Base-by-base conservation (phyloP, 2,888 invertebrate species). In the Meiosimyza decipiens region DNA sequence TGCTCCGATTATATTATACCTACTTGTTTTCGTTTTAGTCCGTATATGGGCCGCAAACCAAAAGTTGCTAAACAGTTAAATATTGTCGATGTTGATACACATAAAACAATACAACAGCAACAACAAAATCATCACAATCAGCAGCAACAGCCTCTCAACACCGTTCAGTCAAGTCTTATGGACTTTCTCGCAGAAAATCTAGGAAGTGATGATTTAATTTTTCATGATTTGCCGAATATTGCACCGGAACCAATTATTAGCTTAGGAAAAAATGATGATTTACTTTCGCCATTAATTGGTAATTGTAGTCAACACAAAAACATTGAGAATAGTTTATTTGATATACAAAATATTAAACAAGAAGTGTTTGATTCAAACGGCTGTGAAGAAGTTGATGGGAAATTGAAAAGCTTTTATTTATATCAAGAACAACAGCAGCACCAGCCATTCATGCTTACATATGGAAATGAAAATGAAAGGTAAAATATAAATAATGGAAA, bases 151-250 rank as follows among this genome's bases (percentile, higher is more conserved):
- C 78, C 81, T 4, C 71, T 86, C 0, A 87, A 80, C 72, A 82
- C 83, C 11, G 84, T 87, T 1, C 87, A 87, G 66, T 85, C 85
- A 0, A 85, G 83, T 73, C 77, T 87, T 12, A 85, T 85, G 84
- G 87, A 87, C 72, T 87, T 87, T 72, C 71, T 87, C 3, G 85
- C 85, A 3, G 86, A 86, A 73, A 87, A 81, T 73, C 76, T 87
- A 16, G 80, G 81, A 0, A 81, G 81, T 40, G 84, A 85, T 71
- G 85, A 85, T 69, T 74, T 85, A 18, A 79, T 86, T 75, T 84
- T 86, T 55, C 80, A 75, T 66, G 79, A 77, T 49, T 77, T 83
- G 33, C 82, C 81, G 9, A 81, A 80, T 68, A 83, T 83, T 47
- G 80, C 80, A 71, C 77, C 82, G 2, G 82, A 85, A 6, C 82